Percentiles rank a stretch among this genome's conserved stretches.
Evolutionary conservation across 2,113 vertebrate genomes (phyloP).

Genomic region (Parotia lawesii): DNA sequence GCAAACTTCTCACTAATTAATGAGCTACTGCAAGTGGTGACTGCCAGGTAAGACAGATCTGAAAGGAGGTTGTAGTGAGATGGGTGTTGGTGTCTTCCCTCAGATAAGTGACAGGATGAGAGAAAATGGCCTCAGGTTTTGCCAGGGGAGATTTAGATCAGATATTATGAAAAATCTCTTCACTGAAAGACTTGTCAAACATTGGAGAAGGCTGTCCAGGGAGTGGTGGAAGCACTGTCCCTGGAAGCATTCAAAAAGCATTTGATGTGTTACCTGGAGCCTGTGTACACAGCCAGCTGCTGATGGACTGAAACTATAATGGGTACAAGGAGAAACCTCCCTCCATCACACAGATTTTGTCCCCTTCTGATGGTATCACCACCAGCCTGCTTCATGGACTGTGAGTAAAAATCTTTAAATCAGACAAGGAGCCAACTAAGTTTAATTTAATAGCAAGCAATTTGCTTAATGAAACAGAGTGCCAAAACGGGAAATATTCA

Average conservation of each 20-base stretch:
- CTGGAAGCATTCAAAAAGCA: neutral
- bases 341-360: rapidly evolving
- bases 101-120: neutral
- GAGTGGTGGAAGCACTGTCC: neutral
- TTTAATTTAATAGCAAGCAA: neutral
- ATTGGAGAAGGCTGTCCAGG: neutral
- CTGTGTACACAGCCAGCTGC: neutral
- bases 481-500: neutral
- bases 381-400: neutral
- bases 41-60: neutral
- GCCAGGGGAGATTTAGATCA: neutral
- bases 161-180: neutral
- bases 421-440: neutral
- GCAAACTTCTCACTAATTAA: neutral
- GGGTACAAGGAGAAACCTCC: neutral
- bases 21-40: neutral
- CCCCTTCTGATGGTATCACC: neutral
- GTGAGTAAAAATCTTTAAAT: neutral
- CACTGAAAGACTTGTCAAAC: neutral
- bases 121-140: neutral
- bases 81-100: neutral
- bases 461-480: neutral
- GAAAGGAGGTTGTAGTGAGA: neutral
- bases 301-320: neutral
- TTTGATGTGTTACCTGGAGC: neutral